These are phyloP conservation scores for Latheticus oryzae DNA, from an alignment of 2,888 invertebrate genomes.

Conservation along the genomic window DNA sequence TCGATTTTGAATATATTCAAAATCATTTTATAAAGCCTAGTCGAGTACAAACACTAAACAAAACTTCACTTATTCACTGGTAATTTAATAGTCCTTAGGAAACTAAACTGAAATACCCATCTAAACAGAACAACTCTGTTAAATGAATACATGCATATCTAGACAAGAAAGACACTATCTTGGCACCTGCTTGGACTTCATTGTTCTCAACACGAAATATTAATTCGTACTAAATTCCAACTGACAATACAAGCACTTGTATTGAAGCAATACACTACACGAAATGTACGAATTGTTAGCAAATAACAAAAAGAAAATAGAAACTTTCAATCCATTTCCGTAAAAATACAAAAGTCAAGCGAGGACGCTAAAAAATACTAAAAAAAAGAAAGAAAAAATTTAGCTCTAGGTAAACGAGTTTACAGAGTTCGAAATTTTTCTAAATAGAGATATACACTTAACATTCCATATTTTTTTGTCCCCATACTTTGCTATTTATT, in stretches of 20 bases:
- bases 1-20: slow-evolving; percentile 27
- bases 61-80: slow-evolving; percentile 21
- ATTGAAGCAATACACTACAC: slow-evolving; percentile 16
- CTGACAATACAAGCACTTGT: slow-evolving; percentile 21
- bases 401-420: no score
- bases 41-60: slow-evolving; percentile 11
- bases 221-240: slow-evolving; percentile 15
- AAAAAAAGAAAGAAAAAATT: no score
- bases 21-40: slow-evolving; percentile 5
- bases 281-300: slow-evolving; percentile 11
- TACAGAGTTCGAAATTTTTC: no score
- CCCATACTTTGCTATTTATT: no score
- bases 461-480: no score
- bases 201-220: slow-evolving; percentile 29
- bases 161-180: slow-evolving; percentile 30
- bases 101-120: slow-evolving; percentile 22
- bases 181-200: slow-evolving; percentile 29
- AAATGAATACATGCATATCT: slow-evolving; percentile 32
- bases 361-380: no score
- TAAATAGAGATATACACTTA: no score
- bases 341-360: slow-evolving; percentile 10
- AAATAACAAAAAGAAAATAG: slow-evolving; percentile 8
- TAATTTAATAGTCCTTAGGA: slow-evolving; percentile 21
- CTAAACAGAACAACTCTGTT: slow-evolving; percentile 27
- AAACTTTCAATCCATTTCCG: slow-evolving; percentile 3